Conservation (phyloP, 2,113 vertebrate genomes). For the Alouatta palliata region DNA sequence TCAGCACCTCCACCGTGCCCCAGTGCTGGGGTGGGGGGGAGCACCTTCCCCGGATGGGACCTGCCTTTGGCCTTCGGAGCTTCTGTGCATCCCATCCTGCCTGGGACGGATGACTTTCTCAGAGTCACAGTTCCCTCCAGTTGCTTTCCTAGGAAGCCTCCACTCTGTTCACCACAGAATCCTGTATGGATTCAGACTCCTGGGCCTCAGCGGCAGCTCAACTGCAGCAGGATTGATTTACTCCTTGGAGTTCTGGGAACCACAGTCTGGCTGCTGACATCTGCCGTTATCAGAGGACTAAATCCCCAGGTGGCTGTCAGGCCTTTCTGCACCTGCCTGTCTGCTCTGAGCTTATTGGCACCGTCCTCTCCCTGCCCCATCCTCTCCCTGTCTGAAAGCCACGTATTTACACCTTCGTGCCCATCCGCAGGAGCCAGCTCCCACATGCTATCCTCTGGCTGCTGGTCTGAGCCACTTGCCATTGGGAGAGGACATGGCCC, state of each 20-base stretch:
- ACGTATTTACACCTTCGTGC: not conserved
- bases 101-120: too few species aligned
- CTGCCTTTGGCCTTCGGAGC: rapidly evolving
- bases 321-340: not conserved
- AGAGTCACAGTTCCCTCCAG: not conserved
- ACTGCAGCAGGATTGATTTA: rapidly evolving
- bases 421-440: not conserved
- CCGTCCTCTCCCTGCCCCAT: not conserved
- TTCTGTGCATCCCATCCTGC: not conserved
- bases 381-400: not conserved
- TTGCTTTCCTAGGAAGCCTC: not conserved
- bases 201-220: rapidly evolving
- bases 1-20: rapidly evolving
- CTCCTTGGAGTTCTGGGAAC: rapidly evolving
- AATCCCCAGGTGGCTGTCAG: rapidly evolving
- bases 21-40: rapidly evolving
- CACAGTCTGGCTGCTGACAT: rapidly evolving
- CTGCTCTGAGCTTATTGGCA: rapidly evolving
- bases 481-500: not conserved
- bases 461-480: not conserved
- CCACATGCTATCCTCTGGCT: not conserved
- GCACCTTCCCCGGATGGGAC: not conserved
- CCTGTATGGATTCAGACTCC: not conserved
- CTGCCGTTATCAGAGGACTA: rapidly evolving
- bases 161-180: not conserved